Evolutionary conservation across 2,888 invertebrate species (phyloP).

Genomic region (Stenotaenia linearis): DNA sequence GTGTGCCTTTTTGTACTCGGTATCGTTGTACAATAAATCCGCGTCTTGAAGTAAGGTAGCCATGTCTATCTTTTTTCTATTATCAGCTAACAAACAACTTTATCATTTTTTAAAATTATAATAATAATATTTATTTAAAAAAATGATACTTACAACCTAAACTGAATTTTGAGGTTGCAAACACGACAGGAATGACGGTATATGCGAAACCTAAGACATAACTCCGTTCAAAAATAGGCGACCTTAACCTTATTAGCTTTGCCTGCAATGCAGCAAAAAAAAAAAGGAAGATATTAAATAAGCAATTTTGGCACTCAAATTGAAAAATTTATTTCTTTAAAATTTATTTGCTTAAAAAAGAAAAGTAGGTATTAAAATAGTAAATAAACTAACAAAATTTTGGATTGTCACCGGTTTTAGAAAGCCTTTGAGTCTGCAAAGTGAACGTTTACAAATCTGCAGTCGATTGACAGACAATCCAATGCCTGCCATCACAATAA

Average conservation of each 20-base stretch:
- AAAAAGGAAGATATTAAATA: not conserved
- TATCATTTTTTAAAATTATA: too few relatives aligned
- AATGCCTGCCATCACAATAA: not conserved
- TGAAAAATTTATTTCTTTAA: not conserved
- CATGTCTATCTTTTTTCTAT: not conserved
- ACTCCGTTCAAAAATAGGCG: not conserved
- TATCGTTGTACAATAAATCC: conserved; percentile 61
- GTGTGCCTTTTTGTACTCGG: conserved; percentile 61
- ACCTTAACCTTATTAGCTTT: not conserved
- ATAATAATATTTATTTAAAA: not conserved
- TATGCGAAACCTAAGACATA: not conserved
- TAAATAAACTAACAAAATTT: not conserved
- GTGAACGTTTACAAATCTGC: not conserved
- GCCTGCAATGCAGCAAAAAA: not conserved
- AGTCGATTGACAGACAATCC: not conserved
- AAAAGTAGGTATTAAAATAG: not conserved
- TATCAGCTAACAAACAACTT: not conserved
- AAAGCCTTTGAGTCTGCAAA: not conserved
- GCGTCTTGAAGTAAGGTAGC: conserved; percentile 50
- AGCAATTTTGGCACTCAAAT: not conserved
- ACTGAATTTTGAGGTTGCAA: not conserved
- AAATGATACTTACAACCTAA: not conserved
- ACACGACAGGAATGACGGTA: not conserved
- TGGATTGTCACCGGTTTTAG: not conserved
- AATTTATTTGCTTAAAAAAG: not conserved